Percentiles rank a stretch among this genome's conserved stretches.
Conservation (phyloP, 2,888 invertebrate species). For the Ceramica pisi region DNA sequence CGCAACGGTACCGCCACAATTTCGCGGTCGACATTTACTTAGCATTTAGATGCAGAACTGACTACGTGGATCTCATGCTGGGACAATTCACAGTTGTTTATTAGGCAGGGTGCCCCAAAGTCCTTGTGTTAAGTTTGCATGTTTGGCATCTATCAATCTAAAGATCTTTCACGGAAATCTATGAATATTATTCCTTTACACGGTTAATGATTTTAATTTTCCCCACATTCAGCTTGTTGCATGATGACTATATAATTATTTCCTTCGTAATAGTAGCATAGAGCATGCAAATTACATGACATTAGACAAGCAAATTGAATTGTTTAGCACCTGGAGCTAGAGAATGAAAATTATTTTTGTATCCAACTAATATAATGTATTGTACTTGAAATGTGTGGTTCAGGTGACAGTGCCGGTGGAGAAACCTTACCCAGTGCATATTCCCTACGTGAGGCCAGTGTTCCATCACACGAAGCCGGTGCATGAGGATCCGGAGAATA, state of each 20-base stretch:
- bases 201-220: slow-evolving; percentile 49
- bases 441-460: slow-evolving; percentile 92
- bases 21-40: slow-evolving; percentile 41
- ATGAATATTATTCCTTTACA: slow-evolving; percentile 44
- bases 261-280: slow-evolving; percentile 49
- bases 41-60: slow-evolving; percentile 38
- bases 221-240: slow-evolving; percentile 44
- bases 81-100: neutral
- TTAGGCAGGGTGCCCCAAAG: slow-evolving; percentile 29
- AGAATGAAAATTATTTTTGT: slow-evolving; percentile 6
- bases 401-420: slow-evolving; percentile 93
- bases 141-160: slow-evolving; percentile 37
- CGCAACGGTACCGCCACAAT: slow-evolving; percentile 50
- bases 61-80: slow-evolving; percentile 23
- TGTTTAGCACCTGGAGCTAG: slow-evolving; percentile 48
- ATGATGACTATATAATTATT: slow-evolving; percentile 58
- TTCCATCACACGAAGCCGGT: slow-evolving; percentile 84
- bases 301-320: slow-evolving; percentile 44
- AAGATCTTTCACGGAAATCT: slow-evolving; percentile 50
- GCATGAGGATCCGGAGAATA: slow-evolving; percentile 77
- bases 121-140: slow-evolving; percentile 48
- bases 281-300: slow-evolving; percentile 51
- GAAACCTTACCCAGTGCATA: slow-evolving; percentile 93
- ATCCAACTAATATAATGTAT: neutral
- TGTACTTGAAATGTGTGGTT: slow-evolving; percentile 35